Base-by-base conservation (phyloP, 2,888 invertebrate genomes). In the Chydorus sphaericus region DNA sequence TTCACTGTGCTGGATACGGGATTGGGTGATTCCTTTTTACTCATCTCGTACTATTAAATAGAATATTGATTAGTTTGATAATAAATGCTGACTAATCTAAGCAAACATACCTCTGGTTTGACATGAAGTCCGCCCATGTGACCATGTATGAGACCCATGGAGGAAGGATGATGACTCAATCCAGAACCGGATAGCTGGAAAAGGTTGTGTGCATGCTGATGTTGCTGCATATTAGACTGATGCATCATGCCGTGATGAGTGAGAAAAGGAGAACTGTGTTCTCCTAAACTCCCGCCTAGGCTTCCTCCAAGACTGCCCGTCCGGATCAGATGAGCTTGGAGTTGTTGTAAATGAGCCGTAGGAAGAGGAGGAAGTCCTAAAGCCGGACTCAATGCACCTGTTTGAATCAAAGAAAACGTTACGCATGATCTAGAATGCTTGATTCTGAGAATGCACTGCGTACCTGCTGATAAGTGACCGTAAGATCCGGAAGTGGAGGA, bases 391-490 rank as follows among this genome's bases (percentile, higher is more conserved):
- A 91, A 81, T n/a, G 88, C 85, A 63, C 83, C 75, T 71, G 62
- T 39, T 61, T 58, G 50, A 60, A 57, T 58, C 54, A 59, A 20
- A 48, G 48, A 14, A 37, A 58, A 58, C 58, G 14, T n/a, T 16
- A 20, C 18, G n/a, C 28, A 37, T 20, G 31, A 23, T 16, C 16
- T 20, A 18, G 23, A 28, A 52, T 7, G 20, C 5, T 33, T 18
- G 30, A 37, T 53, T 50, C 30, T 29, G 29, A 50, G 7, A 18
- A 18, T 48, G 23, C 48, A 26, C 16, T 49, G 20, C 18, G 64
- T 67, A 84, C 85, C 90, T 63, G 93, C 93, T 61, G 93, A 92
- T 61, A 96, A 79, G 73, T 96, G 96, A 20, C 94, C 94, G 75
- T 94, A 94, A 60, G 93, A 93, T 48, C 94, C 94, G 64, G 92